These are phyloP conservation scores for Selene dorsalis DNA, from an alignment of 2,797 vertebrate species.

Conservation along the genomic window DNA sequence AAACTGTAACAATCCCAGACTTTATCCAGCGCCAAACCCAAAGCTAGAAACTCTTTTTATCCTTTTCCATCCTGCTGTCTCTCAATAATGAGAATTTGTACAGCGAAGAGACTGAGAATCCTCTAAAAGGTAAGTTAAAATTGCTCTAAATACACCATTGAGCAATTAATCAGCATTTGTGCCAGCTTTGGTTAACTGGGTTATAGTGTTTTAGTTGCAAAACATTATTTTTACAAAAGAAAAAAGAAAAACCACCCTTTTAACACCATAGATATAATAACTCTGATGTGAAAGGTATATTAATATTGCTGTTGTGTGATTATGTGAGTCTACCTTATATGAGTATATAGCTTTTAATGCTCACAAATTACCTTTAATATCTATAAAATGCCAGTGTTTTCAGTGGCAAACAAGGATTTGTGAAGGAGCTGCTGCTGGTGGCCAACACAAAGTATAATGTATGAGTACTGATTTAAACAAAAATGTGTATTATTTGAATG, in stretches of 20 bases:
- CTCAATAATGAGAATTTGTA: not conserved
- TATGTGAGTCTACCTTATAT: not conserved
- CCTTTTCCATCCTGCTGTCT: not conserved
- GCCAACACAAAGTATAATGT: not conserved
- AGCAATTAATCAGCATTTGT: not conserved
- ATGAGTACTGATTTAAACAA: not conserved
- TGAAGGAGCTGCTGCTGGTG: not conserved
- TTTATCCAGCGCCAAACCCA: slow-evolving; percentile 12
- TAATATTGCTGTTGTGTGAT: no score
- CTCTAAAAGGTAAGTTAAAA: no score
- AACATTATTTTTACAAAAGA: not conserved
- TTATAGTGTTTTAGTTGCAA: not conserved
- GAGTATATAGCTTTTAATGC: not conserved
- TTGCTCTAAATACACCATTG: not conserved
- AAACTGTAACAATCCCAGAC: slow-evolving; percentile 26
- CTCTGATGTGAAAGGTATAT: no score
- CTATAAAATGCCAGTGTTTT: not conserved
- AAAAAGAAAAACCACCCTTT: no score
- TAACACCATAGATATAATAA: no score
- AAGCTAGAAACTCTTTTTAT: slow-evolving; percentile 23
- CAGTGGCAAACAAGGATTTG: not conserved
- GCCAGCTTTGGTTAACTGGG: not conserved
- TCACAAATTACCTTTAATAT: not conserved
- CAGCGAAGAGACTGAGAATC: not conserved
- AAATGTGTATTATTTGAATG: no score